Conservation (phyloP, 2,113 vertebrate species). For the Irena cyanogastra region DNA sequence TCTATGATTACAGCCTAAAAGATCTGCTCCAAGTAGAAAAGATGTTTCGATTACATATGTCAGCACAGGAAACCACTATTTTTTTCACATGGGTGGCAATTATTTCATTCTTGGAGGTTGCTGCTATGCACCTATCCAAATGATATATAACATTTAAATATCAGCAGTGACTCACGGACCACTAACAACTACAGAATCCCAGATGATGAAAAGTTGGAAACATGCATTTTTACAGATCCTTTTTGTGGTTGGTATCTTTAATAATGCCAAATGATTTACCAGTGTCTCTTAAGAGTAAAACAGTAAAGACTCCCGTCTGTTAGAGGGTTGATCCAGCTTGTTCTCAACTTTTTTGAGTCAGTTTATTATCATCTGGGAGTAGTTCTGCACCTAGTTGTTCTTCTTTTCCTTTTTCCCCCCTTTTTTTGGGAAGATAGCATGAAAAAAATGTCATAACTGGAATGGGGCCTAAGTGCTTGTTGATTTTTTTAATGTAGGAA, state of each 20-base stretch:
- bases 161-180: not conserved
- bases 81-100: not conserved
- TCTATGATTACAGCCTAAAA: not conserved
- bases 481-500: not conserved
- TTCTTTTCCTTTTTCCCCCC: not conserved
- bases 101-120: not conserved
- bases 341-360: conserved; percentile 2
- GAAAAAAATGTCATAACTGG: not conserved
- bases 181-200: not conserved
- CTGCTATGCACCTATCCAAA: not conserved
- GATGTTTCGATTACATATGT: not conserved
- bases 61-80: not conserved
- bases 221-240: not conserved
- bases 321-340: not conserved
- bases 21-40: not conserved
- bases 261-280: conserved; percentile 40
- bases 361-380: conserved; percentile 10
- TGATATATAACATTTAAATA: not conserved
- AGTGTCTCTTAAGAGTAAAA: not conserved
- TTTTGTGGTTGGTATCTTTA: conserved; percentile 32
- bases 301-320: conserved; percentile 15
- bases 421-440: not conserved
- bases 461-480: not conserved
- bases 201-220: conserved; percentile 34
- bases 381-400: not conserved